Base-by-base conservation (phyloP, 2,797 vertebrate genomes). In the Bufotes viridis region DNA sequence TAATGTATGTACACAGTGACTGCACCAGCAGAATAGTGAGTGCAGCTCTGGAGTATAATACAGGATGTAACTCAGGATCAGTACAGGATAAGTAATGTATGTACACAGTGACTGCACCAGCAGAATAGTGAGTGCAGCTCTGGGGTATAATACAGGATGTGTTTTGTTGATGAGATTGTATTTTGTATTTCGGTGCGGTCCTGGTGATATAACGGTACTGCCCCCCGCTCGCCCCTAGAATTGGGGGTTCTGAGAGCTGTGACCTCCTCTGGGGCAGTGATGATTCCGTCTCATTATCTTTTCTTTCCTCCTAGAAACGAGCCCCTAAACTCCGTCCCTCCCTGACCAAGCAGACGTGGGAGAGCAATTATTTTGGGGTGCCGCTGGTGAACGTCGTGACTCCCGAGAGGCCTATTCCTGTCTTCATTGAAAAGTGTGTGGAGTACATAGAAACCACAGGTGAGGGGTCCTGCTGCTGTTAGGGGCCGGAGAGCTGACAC, bases 371-470 rank as follows among this genome's bases (percentile, higher is more conserved):
- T 91, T 99, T 99, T n/a, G 98, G 98, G 70, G 94, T 96, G 81
- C 97, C 97, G 0, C 92, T 99, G 93, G 90, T 89, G 84, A 94
- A 90, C 0, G 97, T 98, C 11, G 97, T 99, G 87, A 95, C 93
- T 7, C 90, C 90, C 0, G 98, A 99, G 61, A 95, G 94, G 29
- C 98, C 97, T 0, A 99, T 99, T 90, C 98, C 98, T 0, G 12
- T 98, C 82, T 99, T 99, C 91, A 99, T 99, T 11, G 97, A 99
- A 92, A 95, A 98, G 87, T 99, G 98, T 91, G 97, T 99, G 69
- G 96, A 96, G 87, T 99, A 96, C 94, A 99, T 99, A 87, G 98
- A 99, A 91, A 95, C 96, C 1, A 99, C 95, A 78, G 88, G 88
- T 89, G 79, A 84, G 87, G 53, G 72, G 29, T 0, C 18, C 20